Percentiles rank a stretch among this genome's conserved stretches.
These are phyloP conservation scores for Brachynemurus nebulosus DNA, from an alignment of 2,888 invertebrate species.

Conservation along the genomic window DNA sequence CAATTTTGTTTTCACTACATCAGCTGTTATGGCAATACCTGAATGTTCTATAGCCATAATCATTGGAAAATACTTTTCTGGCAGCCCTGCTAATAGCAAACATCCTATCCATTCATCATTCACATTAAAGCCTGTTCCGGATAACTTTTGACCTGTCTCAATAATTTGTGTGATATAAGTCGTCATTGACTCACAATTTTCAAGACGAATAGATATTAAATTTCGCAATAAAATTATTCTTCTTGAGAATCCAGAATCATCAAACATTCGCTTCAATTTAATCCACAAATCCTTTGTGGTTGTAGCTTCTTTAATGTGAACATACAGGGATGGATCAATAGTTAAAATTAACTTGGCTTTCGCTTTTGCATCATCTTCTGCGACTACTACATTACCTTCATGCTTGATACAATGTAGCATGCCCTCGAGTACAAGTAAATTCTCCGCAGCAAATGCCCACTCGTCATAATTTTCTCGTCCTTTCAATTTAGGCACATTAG, in stretches of 20 bases:
- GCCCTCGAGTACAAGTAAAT: slow-evolving; percentile 1
- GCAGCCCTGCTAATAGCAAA: slow-evolving; percentile 20
- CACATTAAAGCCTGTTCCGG: slow-evolving; percentile 22
- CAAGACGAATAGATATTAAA: slow-evolving; percentile 19
- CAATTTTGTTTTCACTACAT: slow-evolving; percentile 22
- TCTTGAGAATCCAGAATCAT: slow-evolving; percentile 22
- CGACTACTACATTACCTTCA: neutral
- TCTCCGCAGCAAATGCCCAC: no score
- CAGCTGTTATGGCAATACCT: slow-evolving; percentile 19
- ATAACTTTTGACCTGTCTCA: slow-evolving; percentile 20
- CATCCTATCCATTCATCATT: slow-evolving; percentile 22
- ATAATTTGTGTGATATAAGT: slow-evolving; percentile 22
- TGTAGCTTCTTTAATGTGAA: slow-evolving; percentile 13
- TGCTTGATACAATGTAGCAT: slow-evolving; percentile 1
- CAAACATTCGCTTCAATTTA: slow-evolving; percentile 17
- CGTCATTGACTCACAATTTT: slow-evolving; percentile 20
- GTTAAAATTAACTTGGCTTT: slow-evolving; percentile 11
- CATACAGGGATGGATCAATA: slow-evolving; percentile 13
- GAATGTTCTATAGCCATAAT: slow-evolving; percentile 22
- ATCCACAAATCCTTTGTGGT: slow-evolving; percentile 12
- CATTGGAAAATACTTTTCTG: slow-evolving; percentile 18
- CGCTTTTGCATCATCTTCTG: no score
- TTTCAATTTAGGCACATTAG: no score
- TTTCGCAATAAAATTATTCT: slow-evolving; percentile 20
- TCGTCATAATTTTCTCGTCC: no score